These are phyloP conservation scores for Ochropleura leucogaster DNA, from an alignment of 2,888 invertebrate genomes.

Conservation along the genomic window DNA sequence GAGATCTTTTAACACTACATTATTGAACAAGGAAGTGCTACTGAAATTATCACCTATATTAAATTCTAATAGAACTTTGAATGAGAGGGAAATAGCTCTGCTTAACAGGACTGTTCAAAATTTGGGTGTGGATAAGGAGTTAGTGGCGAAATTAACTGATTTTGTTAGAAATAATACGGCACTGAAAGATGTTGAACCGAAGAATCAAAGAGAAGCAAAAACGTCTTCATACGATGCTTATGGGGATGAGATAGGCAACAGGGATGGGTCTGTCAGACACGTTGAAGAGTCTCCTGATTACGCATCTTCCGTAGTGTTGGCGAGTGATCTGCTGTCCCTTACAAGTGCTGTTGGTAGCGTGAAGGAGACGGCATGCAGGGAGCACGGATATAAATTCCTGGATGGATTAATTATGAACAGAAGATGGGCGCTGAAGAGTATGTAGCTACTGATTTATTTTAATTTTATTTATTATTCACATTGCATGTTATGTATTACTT, in stretches of 20 bases:
- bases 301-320: conserved; percentile 86
- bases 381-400: conserved; percentile 87
- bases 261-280: conserved; percentile 74
- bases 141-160: conserved; percentile 76
- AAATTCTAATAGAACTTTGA: conserved; percentile 76
- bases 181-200: conserved; percentile 49
- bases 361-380: conserved; percentile 85
- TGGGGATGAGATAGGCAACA: conserved; percentile 68
- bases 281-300: conserved; percentile 87
- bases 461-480: background rate
- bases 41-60: conserved; percentile 72
- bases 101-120: conserved; percentile 77
- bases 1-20: conserved; percentile 73
- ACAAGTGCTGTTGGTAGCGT: conserved; percentile 87
- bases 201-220: conserved; percentile 65
- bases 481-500: background rate
- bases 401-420: conserved; percentile 87
- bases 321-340: conserved; percentile 87
- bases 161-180: conserved; percentile 68
- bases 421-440: conserved; percentile 91
- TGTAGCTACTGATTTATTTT: conserved; percentile 66
- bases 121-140: conserved; percentile 76
- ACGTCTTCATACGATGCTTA: conserved; percentile 70
- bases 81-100: conserved; percentile 72
- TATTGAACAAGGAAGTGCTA: conserved; percentile 74